A percentile compares a stretch with the other conserved stretches of the same genome.
These are phyloP conservation scores for Polylopha cassiicola DNA, from an alignment of 2,888 invertebrate species.

Conservation along the genomic window DNA sequence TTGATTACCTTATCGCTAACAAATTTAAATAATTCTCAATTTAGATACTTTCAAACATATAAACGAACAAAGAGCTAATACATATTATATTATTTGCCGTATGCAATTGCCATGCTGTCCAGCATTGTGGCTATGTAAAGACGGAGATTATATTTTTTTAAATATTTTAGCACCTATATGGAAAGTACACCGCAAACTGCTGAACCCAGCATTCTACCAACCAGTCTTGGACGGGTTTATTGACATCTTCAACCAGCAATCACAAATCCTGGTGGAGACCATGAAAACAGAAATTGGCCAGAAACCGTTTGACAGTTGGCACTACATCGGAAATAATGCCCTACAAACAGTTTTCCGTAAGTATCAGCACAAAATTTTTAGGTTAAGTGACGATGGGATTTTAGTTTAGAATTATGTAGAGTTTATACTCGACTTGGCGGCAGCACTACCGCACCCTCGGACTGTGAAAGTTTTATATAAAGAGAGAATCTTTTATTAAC, in stretches of 20 bases:
- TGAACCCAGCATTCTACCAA: slow-evolving; percentile 42
- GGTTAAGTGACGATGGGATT: not conserved
- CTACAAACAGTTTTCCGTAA: slow-evolving; percentile 41
- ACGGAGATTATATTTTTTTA: too few relatives aligned
- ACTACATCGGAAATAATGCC: slow-evolving; percentile 30
- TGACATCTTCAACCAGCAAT: slow-evolving; percentile 36
- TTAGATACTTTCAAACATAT: too few relatives aligned
- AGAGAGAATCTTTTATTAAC: too few relatives aligned
- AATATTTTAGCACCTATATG: slow-evolving; percentile 41
- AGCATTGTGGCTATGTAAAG: too few relatives aligned
- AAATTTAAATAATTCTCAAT: too few relatives aligned
- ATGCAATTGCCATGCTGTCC: too few relatives aligned
- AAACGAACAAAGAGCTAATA: too few relatives aligned
- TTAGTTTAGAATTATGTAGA: not conserved
- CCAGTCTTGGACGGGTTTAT: slow-evolving; percentile 35
- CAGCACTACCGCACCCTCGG: too few relatives aligned
- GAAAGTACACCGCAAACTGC: slow-evolving; percentile 39
- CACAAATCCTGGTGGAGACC: slow-evolving; percentile 26
- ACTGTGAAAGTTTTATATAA: too few relatives aligned
- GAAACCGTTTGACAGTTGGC: slow-evolving; percentile 34
- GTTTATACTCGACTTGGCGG: too few relatives aligned
- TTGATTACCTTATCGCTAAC: too few relatives aligned
- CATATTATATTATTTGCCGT: too few relatives aligned
- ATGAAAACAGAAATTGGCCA: slow-evolving; percentile 30
- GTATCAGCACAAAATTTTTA: slow-evolving; percentile 9